Conservation (phyloP, 2,113 vertebrate genomes). For the Paratilapia polleni region DNA sequence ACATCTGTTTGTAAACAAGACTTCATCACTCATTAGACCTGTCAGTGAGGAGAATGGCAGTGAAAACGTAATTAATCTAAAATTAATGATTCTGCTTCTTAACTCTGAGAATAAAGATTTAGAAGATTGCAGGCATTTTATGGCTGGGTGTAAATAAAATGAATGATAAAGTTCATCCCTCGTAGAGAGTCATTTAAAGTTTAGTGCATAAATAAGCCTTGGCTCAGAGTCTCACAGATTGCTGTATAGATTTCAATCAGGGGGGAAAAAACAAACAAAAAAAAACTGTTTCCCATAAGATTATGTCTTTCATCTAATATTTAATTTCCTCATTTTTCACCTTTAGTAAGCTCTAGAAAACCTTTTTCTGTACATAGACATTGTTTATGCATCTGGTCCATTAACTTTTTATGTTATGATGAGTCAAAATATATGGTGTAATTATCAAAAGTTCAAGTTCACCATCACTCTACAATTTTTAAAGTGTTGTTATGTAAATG, state of each 20-base stretch:
- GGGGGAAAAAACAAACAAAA: too few relatives aligned
- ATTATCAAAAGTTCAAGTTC: too few relatives aligned
- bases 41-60: background rate
- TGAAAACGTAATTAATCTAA: background rate
- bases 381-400: background rate
- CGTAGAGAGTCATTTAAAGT: background rate
- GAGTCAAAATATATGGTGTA: background rate
- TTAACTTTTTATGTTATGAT: background rate
- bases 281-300: background rate
- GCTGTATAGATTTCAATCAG: background rate
- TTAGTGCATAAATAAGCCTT: background rate
- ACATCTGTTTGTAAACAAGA: background rate
- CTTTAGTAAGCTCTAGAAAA: background rate
- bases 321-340: background rate
- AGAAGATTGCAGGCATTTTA: background rate
- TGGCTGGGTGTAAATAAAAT: background rate
- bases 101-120: background rate
- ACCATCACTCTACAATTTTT: background rate
- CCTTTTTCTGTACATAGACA: background rate
- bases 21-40: background rate
- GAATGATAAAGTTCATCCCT: background rate
- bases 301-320: background rate
- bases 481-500: background rate
- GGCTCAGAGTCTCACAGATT: background rate
- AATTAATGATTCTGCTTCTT: background rate